Evolutionary conservation across 1,140 invertebrate genomes (phyloP).

Genomic region (Anoplolepis gracilipes): DNA sequence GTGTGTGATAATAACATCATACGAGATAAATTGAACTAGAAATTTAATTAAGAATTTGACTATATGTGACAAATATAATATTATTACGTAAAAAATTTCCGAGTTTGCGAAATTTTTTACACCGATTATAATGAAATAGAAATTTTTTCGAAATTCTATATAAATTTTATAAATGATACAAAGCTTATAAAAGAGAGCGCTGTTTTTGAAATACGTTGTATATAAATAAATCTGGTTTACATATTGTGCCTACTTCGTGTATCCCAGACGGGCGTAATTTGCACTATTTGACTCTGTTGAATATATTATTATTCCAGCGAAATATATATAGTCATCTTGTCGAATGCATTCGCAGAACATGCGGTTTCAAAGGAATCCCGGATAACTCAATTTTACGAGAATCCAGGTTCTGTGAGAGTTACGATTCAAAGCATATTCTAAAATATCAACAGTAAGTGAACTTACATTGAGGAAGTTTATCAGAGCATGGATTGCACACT

Average conservation of each 20-base stretch:
- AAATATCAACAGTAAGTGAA: constrained; percentile 56
- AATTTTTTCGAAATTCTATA: not conserved
- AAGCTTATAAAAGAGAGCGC: not conserved
- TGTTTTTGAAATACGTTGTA: not conserved
- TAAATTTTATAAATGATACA: not conserved
- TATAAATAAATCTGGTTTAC: constrained; percentile 30
- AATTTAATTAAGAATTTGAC: constrained; percentile 16
- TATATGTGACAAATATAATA: constrained; percentile 16
- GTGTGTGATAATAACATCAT: constrained; percentile 14
- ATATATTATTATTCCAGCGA: constrained; percentile 44
- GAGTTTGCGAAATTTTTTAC: not conserved
- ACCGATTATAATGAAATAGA: not conserved
- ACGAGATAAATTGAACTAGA: not conserved
- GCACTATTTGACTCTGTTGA: constrained; percentile 37
- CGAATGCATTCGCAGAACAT: constrained; percentile 32
- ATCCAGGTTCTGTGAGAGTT: constrained; percentile 32
- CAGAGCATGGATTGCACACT: constrained; percentile 38
- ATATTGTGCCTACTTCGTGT: not conserved
- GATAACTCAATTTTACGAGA: constrained; percentile 54
- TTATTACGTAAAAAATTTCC: not conserved
- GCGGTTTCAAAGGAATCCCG: constrained; percentile 55
- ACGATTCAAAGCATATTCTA: constrained; percentile 57
- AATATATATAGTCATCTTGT: constrained; percentile 34
- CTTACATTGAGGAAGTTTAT: constrained; percentile 36
- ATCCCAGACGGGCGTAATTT: constrained; percentile 29